phyloP scores from a whole-genome alignment of 2,888 invertebrate species.

The Resseliella maxima region DNA sequence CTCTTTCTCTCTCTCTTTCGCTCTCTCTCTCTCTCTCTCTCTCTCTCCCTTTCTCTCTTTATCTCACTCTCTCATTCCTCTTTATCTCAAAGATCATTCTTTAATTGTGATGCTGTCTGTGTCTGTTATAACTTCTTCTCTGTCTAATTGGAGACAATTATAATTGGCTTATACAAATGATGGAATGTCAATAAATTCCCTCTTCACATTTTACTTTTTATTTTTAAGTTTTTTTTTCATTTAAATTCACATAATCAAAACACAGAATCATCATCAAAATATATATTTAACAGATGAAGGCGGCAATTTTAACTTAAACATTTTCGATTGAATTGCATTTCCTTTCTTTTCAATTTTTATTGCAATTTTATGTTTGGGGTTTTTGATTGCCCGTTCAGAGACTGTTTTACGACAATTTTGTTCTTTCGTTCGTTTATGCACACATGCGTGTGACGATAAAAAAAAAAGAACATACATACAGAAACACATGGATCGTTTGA shows the following conservation, averaged over 20 bases:
- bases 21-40: too few relatives aligned
- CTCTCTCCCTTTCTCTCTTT: too few relatives aligned
- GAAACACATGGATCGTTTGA: neutral
- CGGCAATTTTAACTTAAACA: neutral
- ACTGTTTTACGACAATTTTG: neutral
- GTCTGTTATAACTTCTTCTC: neutral
- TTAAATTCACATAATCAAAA: neutral
- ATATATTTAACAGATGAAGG: neutral
- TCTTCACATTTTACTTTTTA: neutral
- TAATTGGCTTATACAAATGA: neutral
- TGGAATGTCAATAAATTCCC: neutral
- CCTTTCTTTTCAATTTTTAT: slow-evolving; percentile 37
- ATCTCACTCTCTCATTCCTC: neutral
- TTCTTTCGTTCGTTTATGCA: neutral
- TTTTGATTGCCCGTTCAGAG: neutral
- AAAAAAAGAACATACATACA: neutral
- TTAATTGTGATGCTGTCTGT: neutral
- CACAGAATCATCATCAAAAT: neutral
- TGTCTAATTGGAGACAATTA: neutral
- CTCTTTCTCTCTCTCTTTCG: neutral
- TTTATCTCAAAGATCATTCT: neutral
- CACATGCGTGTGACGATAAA: neutral
- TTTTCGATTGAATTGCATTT: neutral
- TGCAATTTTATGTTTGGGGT: slow-evolving; percentile 12
- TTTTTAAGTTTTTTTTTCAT: neutral